Evolutionary conservation across 2,113 vertebrate species (phyloP).

Genomic region (Eptesicus fuscus): DNA sequence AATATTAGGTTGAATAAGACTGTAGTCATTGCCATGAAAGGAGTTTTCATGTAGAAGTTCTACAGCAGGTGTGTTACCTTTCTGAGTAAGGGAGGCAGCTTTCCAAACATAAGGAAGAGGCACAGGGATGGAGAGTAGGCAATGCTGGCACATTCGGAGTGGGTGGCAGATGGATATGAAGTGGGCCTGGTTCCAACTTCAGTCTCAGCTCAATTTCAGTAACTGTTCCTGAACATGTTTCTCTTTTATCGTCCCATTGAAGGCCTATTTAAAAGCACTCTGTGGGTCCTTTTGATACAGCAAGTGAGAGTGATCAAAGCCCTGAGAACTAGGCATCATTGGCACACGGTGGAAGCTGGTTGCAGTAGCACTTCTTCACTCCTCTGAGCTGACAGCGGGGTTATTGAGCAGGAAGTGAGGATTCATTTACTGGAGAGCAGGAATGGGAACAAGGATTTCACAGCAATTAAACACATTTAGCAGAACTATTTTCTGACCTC

Average conservation of each 20-base stretch:
- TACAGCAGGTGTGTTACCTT: not conserved
- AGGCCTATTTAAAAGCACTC: constrained; percentile 22
- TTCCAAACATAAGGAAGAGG: not conserved
- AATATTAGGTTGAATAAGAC: not conserved
- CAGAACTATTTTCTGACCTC: not conserved
- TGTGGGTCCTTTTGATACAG: not conserved
- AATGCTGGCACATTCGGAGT: not conserved
- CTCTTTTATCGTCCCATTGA: not conserved
- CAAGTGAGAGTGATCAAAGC: not conserved
- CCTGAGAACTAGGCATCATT: not conserved
- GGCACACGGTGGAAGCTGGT: not conserved
- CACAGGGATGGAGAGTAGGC: not conserved
- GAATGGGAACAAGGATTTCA: not conserved
- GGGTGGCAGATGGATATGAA: not conserved
- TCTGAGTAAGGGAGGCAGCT: not conserved
- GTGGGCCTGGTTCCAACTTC: not conserved
- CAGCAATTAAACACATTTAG: not conserved
- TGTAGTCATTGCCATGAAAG: not conserved
- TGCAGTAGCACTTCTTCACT: not conserved
- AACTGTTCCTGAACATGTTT: not conserved
- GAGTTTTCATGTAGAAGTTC: not conserved
- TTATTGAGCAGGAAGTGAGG: not conserved
- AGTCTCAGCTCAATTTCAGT: not conserved
- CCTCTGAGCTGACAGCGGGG: not conserved
- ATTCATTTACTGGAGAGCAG: not conserved